Evolutionary conservation across 2,888 invertebrate species (phyloP).

Genomic region (Drosophila longiperda): DNA sequence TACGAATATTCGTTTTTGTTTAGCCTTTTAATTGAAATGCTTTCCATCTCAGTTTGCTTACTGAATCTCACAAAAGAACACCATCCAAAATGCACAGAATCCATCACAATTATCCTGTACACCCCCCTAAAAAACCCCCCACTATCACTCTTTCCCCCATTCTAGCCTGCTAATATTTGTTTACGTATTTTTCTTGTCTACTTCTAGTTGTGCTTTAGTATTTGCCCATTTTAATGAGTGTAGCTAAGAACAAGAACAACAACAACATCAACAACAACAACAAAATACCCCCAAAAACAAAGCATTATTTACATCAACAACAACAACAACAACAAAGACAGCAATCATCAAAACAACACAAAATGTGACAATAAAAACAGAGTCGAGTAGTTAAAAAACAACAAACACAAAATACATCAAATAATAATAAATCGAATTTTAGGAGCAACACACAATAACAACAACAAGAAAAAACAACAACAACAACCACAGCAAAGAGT

Average conservation of each 20-base stretch:
- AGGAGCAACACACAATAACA: conserved; percentile 62
- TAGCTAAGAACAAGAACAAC: conserved; percentile 63
- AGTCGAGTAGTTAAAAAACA: conserved; percentile 29
- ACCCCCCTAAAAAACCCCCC: background rate
- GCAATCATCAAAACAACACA: conserved; percentile 69
- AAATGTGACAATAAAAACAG: conserved; percentile 72
- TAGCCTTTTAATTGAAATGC: background rate
- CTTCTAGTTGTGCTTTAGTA: conserved; percentile 78
- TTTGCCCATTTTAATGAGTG: conserved; percentile 78
- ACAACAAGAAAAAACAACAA: conserved; percentile 30
- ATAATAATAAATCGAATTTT: conserved; percentile 51
- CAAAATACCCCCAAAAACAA: conserved; percentile 40
- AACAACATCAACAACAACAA: conserved; percentile 34
- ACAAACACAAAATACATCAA: conserved; percentile 20
- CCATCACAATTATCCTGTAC: conserved; percentile 1
- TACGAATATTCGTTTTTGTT: background rate
- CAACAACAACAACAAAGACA: conserved; percentile 44
- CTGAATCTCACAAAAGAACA: conserved; percentile 6
- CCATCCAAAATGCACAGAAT: conserved; percentile 13
- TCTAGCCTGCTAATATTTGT: conserved; percentile 75
- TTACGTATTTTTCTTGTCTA: conserved; percentile 76
- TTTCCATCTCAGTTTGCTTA: conserved; percentile 20
- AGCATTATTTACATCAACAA: conserved; percentile 63
- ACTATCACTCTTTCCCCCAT: conserved; percentile 25
- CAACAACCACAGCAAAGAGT: conserved; percentile 26